Base-by-base conservation (phyloP, 1,140 invertebrate species). In the Drosophila cardini region DNA sequence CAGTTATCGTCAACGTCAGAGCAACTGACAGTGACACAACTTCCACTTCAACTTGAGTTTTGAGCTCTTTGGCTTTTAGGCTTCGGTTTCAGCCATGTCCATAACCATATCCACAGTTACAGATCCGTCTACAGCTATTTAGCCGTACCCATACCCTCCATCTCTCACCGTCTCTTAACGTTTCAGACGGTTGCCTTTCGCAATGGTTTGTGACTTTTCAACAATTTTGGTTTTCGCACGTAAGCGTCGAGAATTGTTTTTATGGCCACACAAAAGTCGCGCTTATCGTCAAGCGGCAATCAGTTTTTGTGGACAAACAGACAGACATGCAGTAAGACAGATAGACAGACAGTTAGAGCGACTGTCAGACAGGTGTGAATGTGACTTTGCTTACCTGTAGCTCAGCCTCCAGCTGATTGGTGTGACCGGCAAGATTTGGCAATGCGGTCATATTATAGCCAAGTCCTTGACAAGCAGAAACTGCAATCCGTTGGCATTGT, bases 391-490 rank as follows among this genome's bases (percentile, higher is more conserved):
- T 80, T 93, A 96, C 95, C 94, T 93, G 94, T 80, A 94, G 93
- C 84, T 95, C 95, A 53, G 96, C 96, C 82, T 96, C 94, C 78
- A 94, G 93, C 92, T 97, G 96, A 90, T 95, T 95, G 53, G 94
- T 94, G 87, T 97, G 96, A 2, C 96, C 96, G 93, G 96, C 94
- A 50, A 96, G 94, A 92, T 97, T 97, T 38, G 96, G 97, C 96
- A 97, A 96, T n/a, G 95, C 94, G 8, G 97, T 98, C 92, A 96
- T 94, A 92, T 97, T 98, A 93, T 98, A 98, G 76, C 96, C 95
- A 74, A 98, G 93, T 78, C 96, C 95, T 87, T 95, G 94, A 90
- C 97, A 98, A 92, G 97, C 94, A 9, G 96, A 95, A 32, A 97
- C 95, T 32, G 93, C 94, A 62, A 98, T 96, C 73, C 94, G 94